phyloP scores from a whole-genome alignment of 2,888 invertebrate genomes.

The Tethea ocularis region DNA sequence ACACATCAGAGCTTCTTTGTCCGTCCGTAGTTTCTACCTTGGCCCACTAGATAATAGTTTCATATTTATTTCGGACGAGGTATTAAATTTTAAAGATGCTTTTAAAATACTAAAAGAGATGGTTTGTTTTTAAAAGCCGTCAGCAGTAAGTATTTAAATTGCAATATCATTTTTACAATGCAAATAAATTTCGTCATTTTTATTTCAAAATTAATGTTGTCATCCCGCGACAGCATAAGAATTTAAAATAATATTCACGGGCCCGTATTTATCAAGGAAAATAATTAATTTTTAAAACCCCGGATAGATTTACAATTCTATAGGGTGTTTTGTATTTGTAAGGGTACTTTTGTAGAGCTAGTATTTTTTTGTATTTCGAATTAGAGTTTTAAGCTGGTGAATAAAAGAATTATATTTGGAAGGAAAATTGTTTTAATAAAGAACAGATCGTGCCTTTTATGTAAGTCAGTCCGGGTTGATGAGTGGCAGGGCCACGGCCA shows the following conservation, averaged over 20 bases:
- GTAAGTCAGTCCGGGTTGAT: conserved; percentile 11
- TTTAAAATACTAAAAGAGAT: no score
- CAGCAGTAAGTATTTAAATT: neutral
- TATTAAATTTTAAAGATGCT: no score
- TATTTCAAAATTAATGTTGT: conserved; percentile 21
- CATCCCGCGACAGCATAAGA: conserved; percentile 20
- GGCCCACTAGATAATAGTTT: no score
- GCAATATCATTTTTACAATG: neutral
- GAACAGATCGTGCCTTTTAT: conserved; percentile 46
- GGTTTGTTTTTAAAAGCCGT: no score
- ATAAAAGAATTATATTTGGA: neutral
- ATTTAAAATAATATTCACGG: conserved; percentile 35
- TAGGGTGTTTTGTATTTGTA: conserved; percentile 23
- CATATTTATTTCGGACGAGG: no score
- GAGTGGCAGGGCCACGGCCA: conserved; percentile 19
- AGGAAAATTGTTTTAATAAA: conserved; percentile 52
- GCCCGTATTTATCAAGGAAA: conserved; percentile 37
- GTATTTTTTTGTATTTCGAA: neutral
- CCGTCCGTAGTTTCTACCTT: no score
- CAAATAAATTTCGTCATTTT: neutral
- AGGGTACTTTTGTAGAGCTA: neutral
- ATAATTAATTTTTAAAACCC: conserved; percentile 41
- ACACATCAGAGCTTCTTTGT: no score
- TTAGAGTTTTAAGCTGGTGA: conserved; percentile 33
- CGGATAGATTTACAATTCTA: conserved; percentile 35